phyloP scores from a whole-genome alignment of 2,113 vertebrate species.

The Brachypodius melanocephalos region DNA sequence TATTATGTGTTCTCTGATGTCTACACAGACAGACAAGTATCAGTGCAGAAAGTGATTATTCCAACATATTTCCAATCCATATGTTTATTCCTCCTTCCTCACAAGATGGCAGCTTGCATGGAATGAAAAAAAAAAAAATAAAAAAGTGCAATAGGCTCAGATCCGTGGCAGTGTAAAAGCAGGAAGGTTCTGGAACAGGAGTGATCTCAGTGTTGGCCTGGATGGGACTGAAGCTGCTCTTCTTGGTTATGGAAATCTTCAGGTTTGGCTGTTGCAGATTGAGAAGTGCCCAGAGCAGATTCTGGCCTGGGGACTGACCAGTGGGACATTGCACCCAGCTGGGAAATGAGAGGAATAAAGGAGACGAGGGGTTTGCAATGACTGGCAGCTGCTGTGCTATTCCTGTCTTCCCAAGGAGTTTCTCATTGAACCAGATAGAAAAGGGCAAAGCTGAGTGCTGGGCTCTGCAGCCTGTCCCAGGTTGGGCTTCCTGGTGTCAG shows the following conservation, averaged over 20 bases:
- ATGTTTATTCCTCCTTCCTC: slow-evolving; percentile 60
- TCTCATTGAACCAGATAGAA: neutral
- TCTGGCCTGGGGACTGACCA: neutral
- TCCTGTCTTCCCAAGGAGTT: neutral
- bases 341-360: neutral
- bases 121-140: neutral
- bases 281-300: neutral
- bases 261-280: neutral
- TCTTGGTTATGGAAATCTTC: neutral
- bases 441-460: neutral
- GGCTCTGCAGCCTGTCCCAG: neutral
- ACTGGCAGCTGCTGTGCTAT: neutral
- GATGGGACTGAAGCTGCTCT: neutral
- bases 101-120: slow-evolving; percentile 61
- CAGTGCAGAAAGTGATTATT: slow-evolving; percentile 60
- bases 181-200: neutral
- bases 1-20: slow-evolving; percentile 60
- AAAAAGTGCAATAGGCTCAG: slow-evolving; percentile 1
- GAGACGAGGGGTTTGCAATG: neutral
- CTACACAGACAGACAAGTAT: slow-evolving; percentile 57
- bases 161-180: neutral
- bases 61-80: slow-evolving; percentile 63
- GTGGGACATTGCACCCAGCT: neutral
- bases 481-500: neutral
- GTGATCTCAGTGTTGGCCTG: neutral